These are phyloP conservation scores for Myiozetetes cayanensis DNA, from an alignment of 2,113 vertebrate genomes.

Conservation along the genomic window DNA sequence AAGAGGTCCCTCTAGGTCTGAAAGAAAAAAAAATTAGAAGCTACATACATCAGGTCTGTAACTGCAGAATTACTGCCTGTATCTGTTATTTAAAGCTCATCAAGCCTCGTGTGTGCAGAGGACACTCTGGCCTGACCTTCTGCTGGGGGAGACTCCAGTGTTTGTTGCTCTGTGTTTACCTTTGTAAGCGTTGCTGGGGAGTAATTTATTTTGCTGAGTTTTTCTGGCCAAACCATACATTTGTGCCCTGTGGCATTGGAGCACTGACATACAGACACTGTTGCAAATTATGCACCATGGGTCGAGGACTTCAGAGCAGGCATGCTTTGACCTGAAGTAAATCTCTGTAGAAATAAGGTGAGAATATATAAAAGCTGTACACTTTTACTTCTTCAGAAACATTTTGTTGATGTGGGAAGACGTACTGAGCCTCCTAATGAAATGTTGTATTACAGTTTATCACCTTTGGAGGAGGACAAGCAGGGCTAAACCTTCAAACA, in stretches of 20 bases:
- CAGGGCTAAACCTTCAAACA: slow-evolving; percentile 28
- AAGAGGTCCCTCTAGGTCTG: background rate
- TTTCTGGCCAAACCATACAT: background rate
- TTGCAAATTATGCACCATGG: background rate
- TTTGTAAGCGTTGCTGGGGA: background rate
- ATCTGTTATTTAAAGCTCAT: background rate
- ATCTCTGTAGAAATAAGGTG: background rate
- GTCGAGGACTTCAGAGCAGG: background rate
- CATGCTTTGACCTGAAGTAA: background rate
- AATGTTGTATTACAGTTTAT: background rate
- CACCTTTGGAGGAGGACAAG: background rate
- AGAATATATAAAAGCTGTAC: background rate
- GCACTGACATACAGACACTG: background rate
- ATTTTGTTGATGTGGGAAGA: background rate
- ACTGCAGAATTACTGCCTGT: background rate
- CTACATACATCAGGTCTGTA: background rate
- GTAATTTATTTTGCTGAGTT: slow-evolving; percentile 15
- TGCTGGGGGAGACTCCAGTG: background rate
- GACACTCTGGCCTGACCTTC: background rate
- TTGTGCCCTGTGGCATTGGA: background rate
- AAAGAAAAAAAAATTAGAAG: background rate
- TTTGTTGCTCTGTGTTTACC: background rate
- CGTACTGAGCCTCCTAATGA: background rate
- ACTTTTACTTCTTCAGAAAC: background rate
- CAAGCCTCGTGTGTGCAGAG: background rate